Conservation (phyloP, 1,140 invertebrate genomes). For the Batillaria attramentaria region DNA sequence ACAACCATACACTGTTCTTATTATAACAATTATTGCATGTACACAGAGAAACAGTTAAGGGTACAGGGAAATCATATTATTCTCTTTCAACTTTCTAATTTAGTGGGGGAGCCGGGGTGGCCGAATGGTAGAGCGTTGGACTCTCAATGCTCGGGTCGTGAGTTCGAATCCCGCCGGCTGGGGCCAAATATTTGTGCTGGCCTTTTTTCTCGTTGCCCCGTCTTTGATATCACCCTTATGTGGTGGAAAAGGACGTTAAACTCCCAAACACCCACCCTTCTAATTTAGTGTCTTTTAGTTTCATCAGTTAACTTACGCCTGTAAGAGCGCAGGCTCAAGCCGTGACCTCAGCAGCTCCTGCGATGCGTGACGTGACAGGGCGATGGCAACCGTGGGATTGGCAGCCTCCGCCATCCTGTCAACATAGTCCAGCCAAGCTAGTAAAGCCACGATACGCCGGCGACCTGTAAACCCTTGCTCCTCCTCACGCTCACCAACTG, state of each 20-base stretch:
- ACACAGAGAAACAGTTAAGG: neutral
- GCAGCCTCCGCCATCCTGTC: slow-evolving; percentile 81
- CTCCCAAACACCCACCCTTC: no score
- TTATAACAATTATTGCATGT: neutral
- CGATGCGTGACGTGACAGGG: slow-evolving; percentile 76
- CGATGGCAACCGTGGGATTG: slow-evolving; percentile 77
- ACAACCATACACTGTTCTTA: no score
- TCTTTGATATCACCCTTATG: no score
- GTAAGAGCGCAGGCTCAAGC: slow-evolving; percentile 72
- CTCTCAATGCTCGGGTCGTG: no score
- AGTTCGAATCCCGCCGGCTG: no score
- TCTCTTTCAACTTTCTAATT: no score
- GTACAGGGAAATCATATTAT: neutral
- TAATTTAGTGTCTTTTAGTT: no score
- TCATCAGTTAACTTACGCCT: slow-evolving; percentile 70
- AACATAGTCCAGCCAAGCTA: slow-evolving; percentile 85
- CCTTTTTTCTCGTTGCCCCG: no score
- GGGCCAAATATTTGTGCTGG: no score
- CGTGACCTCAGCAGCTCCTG: slow-evolving; percentile 76
- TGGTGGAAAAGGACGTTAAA: no score
- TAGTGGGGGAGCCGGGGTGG: no score
- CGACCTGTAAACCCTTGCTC: slow-evolving; percentile 79
- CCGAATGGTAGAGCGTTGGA: no score
- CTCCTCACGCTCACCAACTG: slow-evolving; percentile 72
- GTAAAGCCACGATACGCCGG: slow-evolving; percentile 80